Conservation (phyloP, 2,113 vertebrate species). For the Myrmecophaga tridactyla region DNA sequence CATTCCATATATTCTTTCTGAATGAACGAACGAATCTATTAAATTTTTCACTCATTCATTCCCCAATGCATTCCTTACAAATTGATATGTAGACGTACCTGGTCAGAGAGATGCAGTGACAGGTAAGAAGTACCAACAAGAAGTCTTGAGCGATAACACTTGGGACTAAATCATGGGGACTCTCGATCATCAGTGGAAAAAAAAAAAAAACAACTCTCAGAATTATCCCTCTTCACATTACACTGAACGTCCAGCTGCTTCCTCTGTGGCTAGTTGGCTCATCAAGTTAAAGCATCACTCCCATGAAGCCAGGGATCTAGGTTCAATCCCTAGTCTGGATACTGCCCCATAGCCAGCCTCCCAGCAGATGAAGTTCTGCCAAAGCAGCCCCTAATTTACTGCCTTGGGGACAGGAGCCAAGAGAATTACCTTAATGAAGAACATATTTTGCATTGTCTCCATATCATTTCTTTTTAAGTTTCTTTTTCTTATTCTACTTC, state of each 20-base stretch:
- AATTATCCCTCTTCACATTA: background rate
- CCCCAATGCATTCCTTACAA: background rate
- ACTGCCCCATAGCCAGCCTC: background rate
- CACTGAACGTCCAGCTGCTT: background rate
- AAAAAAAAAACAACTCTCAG: background rate
- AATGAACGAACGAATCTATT: background rate
- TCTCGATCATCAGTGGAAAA: background rate
- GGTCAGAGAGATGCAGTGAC: background rate
- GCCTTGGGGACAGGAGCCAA: rapidly evolving
- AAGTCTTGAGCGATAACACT: background rate
- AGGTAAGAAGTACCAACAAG: background rate
- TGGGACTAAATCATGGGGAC: background rate
- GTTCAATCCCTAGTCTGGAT: background rate
- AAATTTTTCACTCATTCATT: background rate
- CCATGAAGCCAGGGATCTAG: background rate
- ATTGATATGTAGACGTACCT: background rate
- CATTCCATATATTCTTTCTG: background rate
- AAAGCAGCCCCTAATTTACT: background rate
- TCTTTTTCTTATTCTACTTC: slow-evolving; percentile 26
- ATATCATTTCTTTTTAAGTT: background rate
- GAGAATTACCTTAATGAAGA: background rate
- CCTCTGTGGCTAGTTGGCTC: background rate
- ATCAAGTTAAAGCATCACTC: background rate
- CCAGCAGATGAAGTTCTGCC: background rate
- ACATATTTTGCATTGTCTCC: background rate